Conservation (phyloP, 92 coral and sea anemone species). For the Parazoanthus swiftii region DNA sequence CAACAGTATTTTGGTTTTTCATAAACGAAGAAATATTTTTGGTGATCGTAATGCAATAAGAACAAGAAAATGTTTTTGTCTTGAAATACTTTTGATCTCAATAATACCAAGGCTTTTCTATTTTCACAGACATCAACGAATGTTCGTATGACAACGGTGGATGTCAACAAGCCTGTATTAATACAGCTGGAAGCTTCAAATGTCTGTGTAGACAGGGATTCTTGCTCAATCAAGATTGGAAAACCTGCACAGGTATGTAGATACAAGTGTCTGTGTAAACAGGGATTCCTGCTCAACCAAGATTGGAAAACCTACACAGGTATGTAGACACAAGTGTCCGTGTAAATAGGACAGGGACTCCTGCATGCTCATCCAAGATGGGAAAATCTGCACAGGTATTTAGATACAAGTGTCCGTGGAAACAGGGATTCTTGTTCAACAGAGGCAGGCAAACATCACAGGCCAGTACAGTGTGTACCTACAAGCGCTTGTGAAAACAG, state of each 20-base stretch:
- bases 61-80: no score
- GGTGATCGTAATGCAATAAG: no score
- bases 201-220: slow-evolving; percentile 1
- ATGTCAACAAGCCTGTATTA: background rate
- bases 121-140: background rate
- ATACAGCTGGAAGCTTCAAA: background rate
- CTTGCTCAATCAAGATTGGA: background rate
- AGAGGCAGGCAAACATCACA: background rate
- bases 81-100: background rate
- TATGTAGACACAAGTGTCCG: background rate
- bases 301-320: background rate
- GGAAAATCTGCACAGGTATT: background rate
- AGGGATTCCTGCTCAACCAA: slow-evolving; percentile 10
- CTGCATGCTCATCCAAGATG: background rate
- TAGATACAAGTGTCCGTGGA: background rate
- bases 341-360: background rate
- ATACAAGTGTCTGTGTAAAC: background rate
- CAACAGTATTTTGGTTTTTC: no score
- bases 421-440: slow-evolving; percentile 11
- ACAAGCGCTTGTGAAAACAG: background rate
- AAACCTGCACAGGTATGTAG: no score
- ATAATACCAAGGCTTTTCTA: background rate
- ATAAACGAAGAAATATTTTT: no score
- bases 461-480: background rate
- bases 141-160: background rate